These are phyloP conservation scores for Oreohelix idahoensis DNA, from an alignment of 1,140 invertebrate genomes.

Conservation along the genomic window DNA sequence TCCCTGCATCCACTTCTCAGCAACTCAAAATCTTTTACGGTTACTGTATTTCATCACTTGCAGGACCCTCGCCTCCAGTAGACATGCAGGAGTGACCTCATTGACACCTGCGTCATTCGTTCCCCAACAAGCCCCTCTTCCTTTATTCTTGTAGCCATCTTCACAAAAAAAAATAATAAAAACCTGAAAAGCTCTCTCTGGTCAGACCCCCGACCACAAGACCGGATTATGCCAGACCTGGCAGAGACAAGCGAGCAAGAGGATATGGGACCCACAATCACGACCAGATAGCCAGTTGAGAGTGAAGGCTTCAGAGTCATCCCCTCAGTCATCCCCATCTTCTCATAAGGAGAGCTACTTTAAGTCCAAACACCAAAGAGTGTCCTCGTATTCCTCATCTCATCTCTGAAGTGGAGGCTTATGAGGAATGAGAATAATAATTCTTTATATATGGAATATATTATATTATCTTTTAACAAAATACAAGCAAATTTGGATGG, in stretches of 20 bases:
- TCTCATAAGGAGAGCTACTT: slow-evolving; percentile 39
- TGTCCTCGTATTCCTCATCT: slow-evolving; percentile 35
- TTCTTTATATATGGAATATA: slow-evolving; percentile 11
- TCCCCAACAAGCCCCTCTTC: neutral
- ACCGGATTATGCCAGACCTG: neutral
- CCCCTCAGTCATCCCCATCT: slow-evolving; percentile 25
- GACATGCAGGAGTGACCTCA: neutral
- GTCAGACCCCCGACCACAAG: neutral
- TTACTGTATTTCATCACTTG: no score
- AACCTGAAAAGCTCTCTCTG: neutral
- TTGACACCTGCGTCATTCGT: neutral
- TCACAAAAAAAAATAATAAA: neutral
- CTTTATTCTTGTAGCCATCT: neutral
- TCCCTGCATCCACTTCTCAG: no score
- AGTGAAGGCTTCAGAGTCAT: slow-evolving; percentile 27
- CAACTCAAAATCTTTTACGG: neutral
- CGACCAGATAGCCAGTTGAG: slow-evolving; percentile 16
- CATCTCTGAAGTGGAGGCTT: slow-evolving; percentile 35
- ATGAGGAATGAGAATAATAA: slow-evolving; percentile 43
- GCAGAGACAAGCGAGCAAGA: slow-evolving; percentile 1
- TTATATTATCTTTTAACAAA: neutral
- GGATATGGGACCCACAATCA: slow-evolving; percentile 1
- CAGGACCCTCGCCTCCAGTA: neutral
- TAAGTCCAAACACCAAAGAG: slow-evolving; percentile 32
- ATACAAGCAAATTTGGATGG: neutral